Evolutionary conservation across 2,888 invertebrate genomes (phyloP).

Genomic region (Hemaris fuciformis): DNA sequence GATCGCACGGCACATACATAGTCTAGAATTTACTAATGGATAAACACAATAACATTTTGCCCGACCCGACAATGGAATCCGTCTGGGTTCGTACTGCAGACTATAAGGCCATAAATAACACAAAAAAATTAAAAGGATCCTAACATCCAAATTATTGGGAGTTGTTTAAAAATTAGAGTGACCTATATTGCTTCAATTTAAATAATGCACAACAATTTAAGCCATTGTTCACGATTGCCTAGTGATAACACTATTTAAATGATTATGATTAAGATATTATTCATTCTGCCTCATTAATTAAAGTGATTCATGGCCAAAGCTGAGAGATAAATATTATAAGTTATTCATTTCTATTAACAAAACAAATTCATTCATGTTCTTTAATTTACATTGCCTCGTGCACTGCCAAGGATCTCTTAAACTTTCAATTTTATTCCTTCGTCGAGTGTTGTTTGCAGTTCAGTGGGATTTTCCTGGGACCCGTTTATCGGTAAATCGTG

Average conservation of each 20-base stretch:
- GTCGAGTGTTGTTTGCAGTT: not conserved
- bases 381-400: not conserved
- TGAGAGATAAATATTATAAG: not conserved
- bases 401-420: not conserved
- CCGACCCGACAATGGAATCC: too few species aligned
- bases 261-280: not conserved
- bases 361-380: conserved; percentile 1
- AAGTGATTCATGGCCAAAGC: not conserved
- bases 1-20: too few species aligned
- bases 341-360: conserved; percentile 1
- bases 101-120: too few species aligned
- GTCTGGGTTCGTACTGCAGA: too few species aligned
- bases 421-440: conserved; percentile 1
- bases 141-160: too few species aligned
- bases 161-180: too few species aligned
- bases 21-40: too few species aligned
- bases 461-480: not conserved
- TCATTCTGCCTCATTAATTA: not conserved
- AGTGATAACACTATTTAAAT: too few species aligned
- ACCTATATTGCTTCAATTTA: not conserved
- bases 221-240: not conserved
- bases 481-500: not conserved
- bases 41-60: too few species aligned
- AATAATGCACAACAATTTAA: not conserved
- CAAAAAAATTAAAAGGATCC: too few species aligned